Percentiles rank a stretch among this genome's conserved stretches.
These are phyloP conservation scores for Clarias pachynema DNA, from an alignment of 2,797 vertebrate genomes.

Conservation along the genomic window DNA sequence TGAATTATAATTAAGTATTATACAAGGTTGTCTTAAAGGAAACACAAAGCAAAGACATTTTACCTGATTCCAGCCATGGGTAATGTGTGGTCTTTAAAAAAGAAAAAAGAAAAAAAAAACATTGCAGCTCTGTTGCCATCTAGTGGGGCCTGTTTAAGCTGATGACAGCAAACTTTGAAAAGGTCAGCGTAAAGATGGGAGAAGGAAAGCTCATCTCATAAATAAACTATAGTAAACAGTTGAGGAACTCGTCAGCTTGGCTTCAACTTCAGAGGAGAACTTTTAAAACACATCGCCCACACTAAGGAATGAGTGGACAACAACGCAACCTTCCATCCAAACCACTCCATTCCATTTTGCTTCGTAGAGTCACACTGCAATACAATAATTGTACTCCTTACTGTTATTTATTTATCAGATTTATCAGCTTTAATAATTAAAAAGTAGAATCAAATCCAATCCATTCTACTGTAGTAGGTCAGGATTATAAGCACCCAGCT, in stretches of 20 bases:
- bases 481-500: background rate
- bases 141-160: constrained; percentile 24
- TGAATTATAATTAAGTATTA: background rate
- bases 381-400: background rate
- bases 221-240: constrained; percentile 37
- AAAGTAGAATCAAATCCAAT: background rate
- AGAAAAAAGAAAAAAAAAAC: background rate
- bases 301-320: background rate
- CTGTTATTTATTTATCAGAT: background rate
- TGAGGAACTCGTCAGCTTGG: constrained; percentile 4
- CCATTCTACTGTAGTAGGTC: background rate
- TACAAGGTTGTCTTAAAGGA: background rate
- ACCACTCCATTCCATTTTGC: background rate
- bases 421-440: background rate
- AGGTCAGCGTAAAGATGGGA: constrained; percentile 2
- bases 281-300: constrained; percentile 29
- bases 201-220: constrained; percentile 7
- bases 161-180: background rate
- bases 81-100: background rate
- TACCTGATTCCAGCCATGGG: background rate
- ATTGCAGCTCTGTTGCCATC: constrained; percentile 48
- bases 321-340: background rate
- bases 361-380: background rate
- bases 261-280: constrained; percentile 6
- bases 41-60: background rate